These are phyloP conservation scores for Masticophis lateralis DNA, from an alignment of 2,797 vertebrate species.

Conservation along the genomic window DNA sequence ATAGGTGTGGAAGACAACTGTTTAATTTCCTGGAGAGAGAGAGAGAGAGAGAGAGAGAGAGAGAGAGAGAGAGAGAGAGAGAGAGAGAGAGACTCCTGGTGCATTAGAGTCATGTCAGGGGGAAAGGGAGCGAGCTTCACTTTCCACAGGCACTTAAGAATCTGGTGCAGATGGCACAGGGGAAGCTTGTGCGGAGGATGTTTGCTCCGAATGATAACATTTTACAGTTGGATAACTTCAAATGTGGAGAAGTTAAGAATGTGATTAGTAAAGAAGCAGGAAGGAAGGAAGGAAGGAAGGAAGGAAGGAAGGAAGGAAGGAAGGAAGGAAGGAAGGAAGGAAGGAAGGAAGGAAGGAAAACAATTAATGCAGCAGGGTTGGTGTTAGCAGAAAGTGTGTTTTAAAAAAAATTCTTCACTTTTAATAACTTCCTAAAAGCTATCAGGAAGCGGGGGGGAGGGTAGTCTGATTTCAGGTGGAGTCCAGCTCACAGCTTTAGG, in stretches of 20 bases:
- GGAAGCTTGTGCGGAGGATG: not conserved
- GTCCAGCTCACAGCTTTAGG: not conserved
- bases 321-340: not conserved
- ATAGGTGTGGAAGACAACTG: too few relatives aligned
- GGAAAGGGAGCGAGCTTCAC: too few relatives aligned
- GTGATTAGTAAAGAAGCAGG: not conserved
- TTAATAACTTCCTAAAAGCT: not conserved
- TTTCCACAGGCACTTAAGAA: too few relatives aligned
- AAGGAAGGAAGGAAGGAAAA: not conserved
- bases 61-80: too few relatives aligned
- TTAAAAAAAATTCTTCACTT: not conserved
- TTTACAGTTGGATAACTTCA: not conserved
- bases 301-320: too few relatives aligned
- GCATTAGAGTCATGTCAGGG: too few relatives aligned
- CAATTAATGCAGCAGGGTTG: not conserved
- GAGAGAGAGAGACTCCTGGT: too few relatives aligned
- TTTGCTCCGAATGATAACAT: not conserved
- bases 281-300: not conserved
- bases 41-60: too few relatives aligned
- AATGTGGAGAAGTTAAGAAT: not conserved
- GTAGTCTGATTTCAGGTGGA: not conserved
- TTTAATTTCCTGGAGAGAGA: too few relatives aligned
- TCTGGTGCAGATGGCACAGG: not conserved
- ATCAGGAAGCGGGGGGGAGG: not conserved
- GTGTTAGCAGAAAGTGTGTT: not conserved